These are phyloP conservation scores for Halesus radiatus DNA, from an alignment of 1,140 invertebrate genomes.

Conservation along the genomic window DNA sequence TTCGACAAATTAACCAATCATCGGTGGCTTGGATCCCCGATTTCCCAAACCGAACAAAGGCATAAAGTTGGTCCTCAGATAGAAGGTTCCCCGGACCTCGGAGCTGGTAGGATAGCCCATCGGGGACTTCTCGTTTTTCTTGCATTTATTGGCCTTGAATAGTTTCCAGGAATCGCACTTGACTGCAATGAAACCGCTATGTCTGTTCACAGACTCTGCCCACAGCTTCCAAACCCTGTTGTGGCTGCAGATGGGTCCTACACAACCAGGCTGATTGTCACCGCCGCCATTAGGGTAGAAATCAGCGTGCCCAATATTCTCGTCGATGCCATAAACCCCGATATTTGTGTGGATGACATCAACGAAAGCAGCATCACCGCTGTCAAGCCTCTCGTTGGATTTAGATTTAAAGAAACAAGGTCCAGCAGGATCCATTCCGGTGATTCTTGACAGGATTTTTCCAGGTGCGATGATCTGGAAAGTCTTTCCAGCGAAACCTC, in stretches of 20 bases:
- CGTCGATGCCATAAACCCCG: slow-evolving; percentile 67
- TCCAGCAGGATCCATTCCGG: slow-evolving; percentile 80
- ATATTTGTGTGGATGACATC: slow-evolving; percentile 81
- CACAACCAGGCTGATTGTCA: slow-evolving; percentile 74
- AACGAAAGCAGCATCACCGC: slow-evolving; percentile 78
- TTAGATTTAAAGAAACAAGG: slow-evolving; percentile 75
- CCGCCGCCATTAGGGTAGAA: slow-evolving; percentile 77
- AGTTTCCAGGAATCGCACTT: slow-evolving; percentile 66
- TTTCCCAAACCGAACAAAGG: slow-evolving; percentile 2
- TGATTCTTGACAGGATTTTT: slow-evolving; percentile 65
- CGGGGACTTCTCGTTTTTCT: slow-evolving; percentile 61
- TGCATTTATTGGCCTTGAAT: slow-evolving; percentile 68
- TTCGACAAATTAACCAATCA: background rate
- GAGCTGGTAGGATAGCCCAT: slow-evolving; percentile 71
- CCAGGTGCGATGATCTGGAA: slow-evolving; percentile 10
- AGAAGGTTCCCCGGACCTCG: slow-evolving; percentile 67
- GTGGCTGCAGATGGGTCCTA: slow-evolving; percentile 74
- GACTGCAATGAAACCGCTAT: slow-evolving; percentile 69
- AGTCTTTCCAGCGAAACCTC: slow-evolving; percentile 47
- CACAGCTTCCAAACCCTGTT: slow-evolving; percentile 73
- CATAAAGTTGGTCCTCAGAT: slow-evolving; percentile 40
- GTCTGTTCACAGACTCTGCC: slow-evolving; percentile 71
- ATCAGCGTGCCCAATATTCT: slow-evolving; percentile 71
- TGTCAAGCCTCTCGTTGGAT: slow-evolving; percentile 71
- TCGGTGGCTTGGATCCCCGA: background rate